Evolutionary conservation across 2,888 invertebrate species (phyloP).

Genomic region (Congeria kusceri): DNA sequence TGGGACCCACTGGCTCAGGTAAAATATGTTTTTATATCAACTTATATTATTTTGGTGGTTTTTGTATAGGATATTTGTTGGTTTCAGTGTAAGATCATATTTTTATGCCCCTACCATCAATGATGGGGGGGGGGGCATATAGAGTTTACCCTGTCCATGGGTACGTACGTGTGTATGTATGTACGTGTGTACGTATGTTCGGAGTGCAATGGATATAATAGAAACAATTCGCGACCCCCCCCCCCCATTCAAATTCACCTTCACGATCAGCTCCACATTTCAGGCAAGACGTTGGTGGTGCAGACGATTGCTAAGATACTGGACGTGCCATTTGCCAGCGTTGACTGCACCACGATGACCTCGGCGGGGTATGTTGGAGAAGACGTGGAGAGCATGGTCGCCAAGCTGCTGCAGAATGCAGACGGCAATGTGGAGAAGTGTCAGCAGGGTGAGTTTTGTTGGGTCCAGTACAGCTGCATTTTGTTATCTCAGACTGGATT

Average conservation of each 20-base stretch:
- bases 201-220: no score
- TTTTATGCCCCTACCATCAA: background rate
- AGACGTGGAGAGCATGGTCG: slow-evolving; percentile 99
- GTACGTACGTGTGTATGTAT: background rate
- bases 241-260: background rate
- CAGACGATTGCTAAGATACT: slow-evolving; percentile 98
- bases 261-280: no score
- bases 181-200: background rate
- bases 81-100: no score
- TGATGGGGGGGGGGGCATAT: no score
- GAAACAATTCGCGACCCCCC: background rate
- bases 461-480: no score
- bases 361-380: slow-evolving; percentile 96
- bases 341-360: slow-evolving; percentile 91
- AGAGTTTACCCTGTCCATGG: no score
- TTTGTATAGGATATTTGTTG: no score
- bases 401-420: slow-evolving; percentile 96
- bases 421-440: slow-evolving; percentile 98
- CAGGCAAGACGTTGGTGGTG: slow-evolving; percentile 97
- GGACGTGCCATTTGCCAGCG: slow-evolving; percentile 99
- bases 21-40: slow-evolving; percentile 44
- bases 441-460: slow-evolving; percentile 91
- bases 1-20: slow-evolving; percentile 97
- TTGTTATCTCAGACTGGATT: no score
- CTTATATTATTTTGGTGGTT: background rate